phyloP scores from a whole-genome alignment of 1,140 invertebrate species.

The Hetaerina americana region DNA sequence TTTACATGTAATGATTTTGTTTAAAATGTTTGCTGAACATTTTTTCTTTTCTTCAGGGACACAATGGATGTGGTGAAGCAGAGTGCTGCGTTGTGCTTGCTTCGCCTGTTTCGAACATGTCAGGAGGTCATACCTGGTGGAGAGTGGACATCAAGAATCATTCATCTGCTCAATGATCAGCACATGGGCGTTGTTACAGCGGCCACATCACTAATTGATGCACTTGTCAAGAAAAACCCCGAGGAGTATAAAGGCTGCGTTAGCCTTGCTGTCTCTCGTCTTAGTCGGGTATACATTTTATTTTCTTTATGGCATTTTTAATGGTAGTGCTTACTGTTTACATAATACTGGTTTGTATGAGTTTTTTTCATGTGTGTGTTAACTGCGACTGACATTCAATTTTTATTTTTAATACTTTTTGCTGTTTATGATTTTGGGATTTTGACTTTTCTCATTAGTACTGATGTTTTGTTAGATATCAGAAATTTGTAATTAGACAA shows the following conservation, averaged over 20 bases:
- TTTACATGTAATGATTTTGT: conserved; percentile 6
- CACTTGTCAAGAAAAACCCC: conserved; percentile 94
- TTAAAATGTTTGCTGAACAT: conserved; percentile 5
- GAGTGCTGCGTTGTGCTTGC: conserved; percentile 90
- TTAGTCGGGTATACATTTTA: conserved; percentile 63
- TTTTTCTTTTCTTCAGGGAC: conserved; percentile 49
- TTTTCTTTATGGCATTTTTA: no score
- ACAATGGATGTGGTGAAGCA: conserved; percentile 99
- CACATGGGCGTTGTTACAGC: conserved; percentile 99
- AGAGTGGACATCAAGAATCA: conserved; percentile 97
- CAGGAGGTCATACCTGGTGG: conserved; percentile 91
- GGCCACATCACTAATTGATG: conserved; percentile 94
- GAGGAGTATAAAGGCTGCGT: conserved; percentile 99
- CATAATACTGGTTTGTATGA: no score
- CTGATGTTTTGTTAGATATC: no score
- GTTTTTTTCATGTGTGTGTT: no score
- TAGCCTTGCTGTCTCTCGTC: conserved; percentile 88
- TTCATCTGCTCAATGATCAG: conserved; percentile 97
- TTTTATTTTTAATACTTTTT: no score
- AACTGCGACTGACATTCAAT: no score
- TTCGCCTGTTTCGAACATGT: conserved; percentile 84
- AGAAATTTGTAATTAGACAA: no score
- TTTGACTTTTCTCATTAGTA: no score
- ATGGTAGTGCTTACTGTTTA: no score
- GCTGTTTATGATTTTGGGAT: no score